Evolutionary conservation across 2,797 vertebrate genomes (phyloP).

Genomic region (Steatocranus sp.): DNA sequence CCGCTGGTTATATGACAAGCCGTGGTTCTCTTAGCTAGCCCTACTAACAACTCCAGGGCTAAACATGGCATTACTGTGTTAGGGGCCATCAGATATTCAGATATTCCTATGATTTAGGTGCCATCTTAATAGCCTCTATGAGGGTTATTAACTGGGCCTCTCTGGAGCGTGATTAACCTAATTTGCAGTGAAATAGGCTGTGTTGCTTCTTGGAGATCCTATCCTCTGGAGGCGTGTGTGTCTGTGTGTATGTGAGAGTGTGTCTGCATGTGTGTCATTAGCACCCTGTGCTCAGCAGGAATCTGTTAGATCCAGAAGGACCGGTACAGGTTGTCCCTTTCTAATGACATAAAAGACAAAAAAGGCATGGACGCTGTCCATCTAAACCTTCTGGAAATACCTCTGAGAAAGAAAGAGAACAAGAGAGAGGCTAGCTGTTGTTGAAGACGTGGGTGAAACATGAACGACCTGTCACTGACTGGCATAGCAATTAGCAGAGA

Average conservation of each 20-base stretch:
- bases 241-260: neutral
- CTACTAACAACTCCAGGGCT: neutral
- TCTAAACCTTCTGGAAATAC: neutral
- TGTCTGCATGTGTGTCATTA: slow-evolving; percentile 7
- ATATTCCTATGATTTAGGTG: slow-evolving; percentile 66
- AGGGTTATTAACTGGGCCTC: slow-evolving; percentile 72
- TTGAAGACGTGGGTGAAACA: neutral
- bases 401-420: neutral
- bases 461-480: neutral
- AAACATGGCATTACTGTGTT: slow-evolving; percentile 4
- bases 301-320: slow-evolving; percentile 54
- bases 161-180: slow-evolving; percentile 72
- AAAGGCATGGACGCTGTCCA: neutral
- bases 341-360: slow-evolving; percentile 20
- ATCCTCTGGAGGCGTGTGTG: slow-evolving; percentile 49
- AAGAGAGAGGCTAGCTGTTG: neutral
- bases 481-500: neutral
- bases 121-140: slow-evolving; percentile 66
- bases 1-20: neutral
- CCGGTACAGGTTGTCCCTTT: slow-evolving; percentile 44
- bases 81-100: slow-evolving; percentile 46
- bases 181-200: slow-evolving; percentile 71
- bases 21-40: neutral
- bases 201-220: slow-evolving; percentile 62
- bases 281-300: slow-evolving; percentile 49